Evolutionary conservation across 2,888 invertebrate species (phyloP).

Genomic region (Andricus curvator): DNA sequence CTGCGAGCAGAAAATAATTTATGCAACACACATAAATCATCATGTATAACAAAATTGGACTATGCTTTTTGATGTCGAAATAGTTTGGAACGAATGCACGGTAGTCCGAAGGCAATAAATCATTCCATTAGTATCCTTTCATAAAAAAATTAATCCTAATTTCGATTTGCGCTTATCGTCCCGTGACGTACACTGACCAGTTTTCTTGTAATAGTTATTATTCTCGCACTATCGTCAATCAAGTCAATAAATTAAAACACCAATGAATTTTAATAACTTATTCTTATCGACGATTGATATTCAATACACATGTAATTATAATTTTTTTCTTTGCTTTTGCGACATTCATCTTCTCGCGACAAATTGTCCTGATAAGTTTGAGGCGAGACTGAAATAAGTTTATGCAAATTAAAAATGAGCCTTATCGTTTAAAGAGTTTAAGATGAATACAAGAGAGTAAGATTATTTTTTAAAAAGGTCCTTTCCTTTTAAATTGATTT

Average conservation of each 20-base stretch:
- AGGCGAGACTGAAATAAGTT: slow-evolving; percentile 27
- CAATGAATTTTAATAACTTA: slow-evolving; percentile 29
- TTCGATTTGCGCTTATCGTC: slow-evolving; percentile 25
- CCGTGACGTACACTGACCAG: slow-evolving; percentile 15
- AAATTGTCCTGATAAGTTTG: slow-evolving; percentile 26
- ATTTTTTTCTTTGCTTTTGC: background rate
- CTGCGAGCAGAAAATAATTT: slow-evolving; percentile 1
- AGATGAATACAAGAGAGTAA: slow-evolving; percentile 15
- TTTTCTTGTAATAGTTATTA: slow-evolving; percentile 4
- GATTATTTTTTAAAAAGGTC: background rate
- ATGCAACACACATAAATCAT: slow-evolving; percentile 19
- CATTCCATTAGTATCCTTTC: slow-evolving; percentile 36
- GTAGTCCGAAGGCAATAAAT: slow-evolving; percentile 24
- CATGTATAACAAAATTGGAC: slow-evolving; percentile 28
- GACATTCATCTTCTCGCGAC: slow-evolving; percentile 28
- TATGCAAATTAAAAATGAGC: slow-evolving; percentile 32
- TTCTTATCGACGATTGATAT: slow-evolving; percentile 24
- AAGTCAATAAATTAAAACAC: slow-evolving; percentile 29
- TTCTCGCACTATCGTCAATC: slow-evolving; percentile 1
- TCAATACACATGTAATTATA: slow-evolving; percentile 21
- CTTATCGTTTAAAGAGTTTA: slow-evolving; percentile 16
- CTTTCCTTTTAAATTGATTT: background rate
- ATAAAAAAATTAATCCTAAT: slow-evolving; percentile 30
- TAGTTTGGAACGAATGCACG: slow-evolving; percentile 24
- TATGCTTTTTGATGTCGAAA: slow-evolving; percentile 8